Conservation (phyloP, 1,140 invertebrate genomes). For the Meloidogyne floridensis region DNA sequence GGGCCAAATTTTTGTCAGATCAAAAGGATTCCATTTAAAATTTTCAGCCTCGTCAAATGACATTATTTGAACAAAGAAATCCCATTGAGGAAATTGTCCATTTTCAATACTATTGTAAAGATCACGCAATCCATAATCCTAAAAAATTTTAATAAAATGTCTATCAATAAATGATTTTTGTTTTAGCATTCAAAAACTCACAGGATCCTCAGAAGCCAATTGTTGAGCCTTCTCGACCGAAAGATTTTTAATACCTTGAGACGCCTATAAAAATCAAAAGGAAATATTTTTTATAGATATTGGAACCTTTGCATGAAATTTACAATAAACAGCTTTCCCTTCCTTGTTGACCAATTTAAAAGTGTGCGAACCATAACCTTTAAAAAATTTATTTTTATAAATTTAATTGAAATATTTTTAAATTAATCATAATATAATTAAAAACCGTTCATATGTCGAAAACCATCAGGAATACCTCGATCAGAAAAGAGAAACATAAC, state of each 20-base stretch:
- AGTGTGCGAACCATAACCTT: constrained; percentile 86
- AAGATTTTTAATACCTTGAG: constrained; percentile 86
- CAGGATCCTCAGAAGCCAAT: constrained; percentile 76
- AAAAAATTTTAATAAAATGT: constrained; percentile 44
- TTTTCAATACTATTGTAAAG: constrained; percentile 84
- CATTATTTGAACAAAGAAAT: constrained; percentile 71
- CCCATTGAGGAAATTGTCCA: constrained; percentile 80
- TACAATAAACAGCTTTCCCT: constrained; percentile 80
- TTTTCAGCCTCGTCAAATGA: constrained; percentile 70
- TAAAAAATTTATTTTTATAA: not conserved
- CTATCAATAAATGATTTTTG: too few relatives aligned
- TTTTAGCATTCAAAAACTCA: constrained; percentile 69
- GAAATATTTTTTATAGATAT: not conserved
- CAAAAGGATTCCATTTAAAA: constrained; percentile 83
- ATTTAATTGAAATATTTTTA: not conserved
- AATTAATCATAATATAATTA: not conserved
- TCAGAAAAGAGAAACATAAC: constrained; percentile 84
- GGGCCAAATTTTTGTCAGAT: constrained; percentile 78
- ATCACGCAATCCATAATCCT: constrained; percentile 83
- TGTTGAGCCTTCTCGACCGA: constrained; percentile 79
- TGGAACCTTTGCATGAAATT: constrained; percentile 79
- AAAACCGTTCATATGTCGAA: constrained; percentile 80
- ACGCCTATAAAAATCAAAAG: constrained; percentile 68
- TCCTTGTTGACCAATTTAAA: constrained; percentile 86
- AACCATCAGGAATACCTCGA: constrained; percentile 87